Conservation (phyloP, 1,140 invertebrate species). For the Zaprionus gabonicus region DNA sequence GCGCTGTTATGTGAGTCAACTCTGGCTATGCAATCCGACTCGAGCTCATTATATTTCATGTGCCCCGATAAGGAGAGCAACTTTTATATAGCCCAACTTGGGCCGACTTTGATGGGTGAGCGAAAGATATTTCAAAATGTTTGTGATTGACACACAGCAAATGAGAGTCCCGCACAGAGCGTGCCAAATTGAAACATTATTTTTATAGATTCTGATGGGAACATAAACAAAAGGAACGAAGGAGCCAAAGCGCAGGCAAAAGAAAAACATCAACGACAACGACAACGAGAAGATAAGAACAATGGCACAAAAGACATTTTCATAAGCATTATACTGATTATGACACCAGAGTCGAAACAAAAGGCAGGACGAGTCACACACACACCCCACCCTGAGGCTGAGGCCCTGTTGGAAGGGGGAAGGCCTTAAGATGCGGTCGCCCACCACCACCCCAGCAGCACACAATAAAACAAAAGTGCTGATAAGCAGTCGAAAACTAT, state of each 20-base stretch:
- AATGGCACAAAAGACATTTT: slow-evolving; percentile 74
- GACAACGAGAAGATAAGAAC: slow-evolving; percentile 59
- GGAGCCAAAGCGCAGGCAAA: not conserved
- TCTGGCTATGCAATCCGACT: not conserved
- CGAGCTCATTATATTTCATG: not conserved
- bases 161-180: slow-evolving; percentile 30
- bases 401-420: too few species aligned
- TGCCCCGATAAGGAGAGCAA: not conserved
- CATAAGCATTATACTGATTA: slow-evolving; percentile 84
- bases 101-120: slow-evolving; percentile 2
- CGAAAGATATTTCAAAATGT: slow-evolving; percentile 27
- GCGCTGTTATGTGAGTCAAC: slow-evolving; percentile 2
- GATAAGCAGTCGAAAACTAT: slow-evolving; percentile 79
- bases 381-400: not conserved
- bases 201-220: slow-evolving; percentile 66
- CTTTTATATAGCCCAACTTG: not conserved
- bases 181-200: slow-evolving; percentile 74
- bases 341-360: slow-evolving; percentile 67
- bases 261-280: slow-evolving; percentile 16
- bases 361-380: slow-evolving; percentile 30
- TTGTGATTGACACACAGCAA: slow-evolving; percentile 66
- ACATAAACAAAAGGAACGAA: slow-evolving; percentile 28
- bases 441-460: slow-evolving; percentile 11
- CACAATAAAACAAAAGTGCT: slow-evolving; percentile 76
- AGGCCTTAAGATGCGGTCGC: not conserved